Conservation (phyloP, 2,888 invertebrate species). For the Metopia argyrocephala region DNA sequence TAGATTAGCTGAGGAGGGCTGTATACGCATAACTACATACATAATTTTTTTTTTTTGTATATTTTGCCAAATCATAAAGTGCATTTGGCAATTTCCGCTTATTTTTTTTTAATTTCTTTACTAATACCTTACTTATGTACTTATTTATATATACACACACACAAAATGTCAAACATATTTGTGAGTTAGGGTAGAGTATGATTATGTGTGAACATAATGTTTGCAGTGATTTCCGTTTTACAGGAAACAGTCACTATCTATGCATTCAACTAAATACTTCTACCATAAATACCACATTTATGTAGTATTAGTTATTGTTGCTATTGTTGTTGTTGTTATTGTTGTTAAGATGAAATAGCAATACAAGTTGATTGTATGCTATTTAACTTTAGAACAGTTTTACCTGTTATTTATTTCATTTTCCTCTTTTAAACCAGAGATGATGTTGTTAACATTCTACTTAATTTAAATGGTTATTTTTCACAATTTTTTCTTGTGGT, state of each 20-base stretch:
- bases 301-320: conserved; percentile 22
- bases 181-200: not conserved
- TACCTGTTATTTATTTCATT: conserved; percentile 58
- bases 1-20: not conserved
- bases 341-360: not conserved
- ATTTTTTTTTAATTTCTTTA: too few relatives aligned
- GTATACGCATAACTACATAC: not conserved
- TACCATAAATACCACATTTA: conserved; percentile 3
- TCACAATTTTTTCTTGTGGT: conserved; percentile 38
- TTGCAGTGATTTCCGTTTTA: conserved; percentile 52
- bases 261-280: conserved; percentile 28
- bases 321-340: conserved; percentile 6
- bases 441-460: conserved; percentile 57
- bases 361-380: conserved; percentile 34
- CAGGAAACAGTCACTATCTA: conserved; percentile 35
- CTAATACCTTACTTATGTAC: conserved; percentile 22
- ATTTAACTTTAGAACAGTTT: conserved; percentile 53
- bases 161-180: not conserved
- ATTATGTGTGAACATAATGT: conserved; percentile 40
- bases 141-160: not conserved
- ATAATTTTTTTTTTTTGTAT: not conserved
- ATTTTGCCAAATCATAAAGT: conserved; percentile 32
- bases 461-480: conserved; percentile 39
- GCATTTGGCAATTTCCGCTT: conserved; percentile 58
- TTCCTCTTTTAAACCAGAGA: conserved; percentile 38